Evolutionary conservation across 2,888 invertebrate species (phyloP).

Genomic region (Ichneumon xanthorius): DNA sequence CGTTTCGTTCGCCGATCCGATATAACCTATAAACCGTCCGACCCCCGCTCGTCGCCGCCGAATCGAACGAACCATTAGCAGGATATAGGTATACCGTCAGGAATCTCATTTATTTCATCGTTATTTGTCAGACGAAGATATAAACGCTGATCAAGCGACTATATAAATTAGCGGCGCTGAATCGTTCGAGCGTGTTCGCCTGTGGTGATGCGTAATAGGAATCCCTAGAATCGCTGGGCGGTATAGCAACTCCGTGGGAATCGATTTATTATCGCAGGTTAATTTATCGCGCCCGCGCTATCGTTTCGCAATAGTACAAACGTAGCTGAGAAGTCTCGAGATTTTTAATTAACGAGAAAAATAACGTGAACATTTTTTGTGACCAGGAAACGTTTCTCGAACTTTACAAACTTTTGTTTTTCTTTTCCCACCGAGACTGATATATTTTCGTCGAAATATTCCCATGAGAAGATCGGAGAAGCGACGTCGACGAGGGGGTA

Average conservation of each 20-base stretch:
- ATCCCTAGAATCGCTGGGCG: conserved; percentile 62
- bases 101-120: conserved; percentile 43
- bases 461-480: conserved; percentile 7
- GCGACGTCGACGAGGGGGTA: background rate
- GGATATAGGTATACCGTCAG: background rate
- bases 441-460: conserved; percentile 44
- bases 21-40: conserved; percentile 30
- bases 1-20: conserved; percentile 42
- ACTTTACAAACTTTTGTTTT: background rate
- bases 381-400: too few relatives aligned
- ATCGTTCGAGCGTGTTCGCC: conserved; percentile 21
- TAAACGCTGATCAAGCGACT: conserved; percentile 56
- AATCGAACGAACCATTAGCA: background rate
- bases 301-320: conserved; percentile 12
- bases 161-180: conserved; percentile 27
- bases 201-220: conserved; percentile 48
- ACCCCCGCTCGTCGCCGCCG: background rate
- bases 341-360: too few relatives aligned
- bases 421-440: background rate
- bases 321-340: too few relatives aligned
- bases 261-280: conserved; percentile 56
- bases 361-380: too few relatives aligned
- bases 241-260: conserved; percentile 48
- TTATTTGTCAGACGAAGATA: conserved; percentile 63
- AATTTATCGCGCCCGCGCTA: conserved; percentile 53